Base-by-base conservation (phyloP, 2,797 vertebrate species). In the Chaetodon trifasciatus region DNA sequence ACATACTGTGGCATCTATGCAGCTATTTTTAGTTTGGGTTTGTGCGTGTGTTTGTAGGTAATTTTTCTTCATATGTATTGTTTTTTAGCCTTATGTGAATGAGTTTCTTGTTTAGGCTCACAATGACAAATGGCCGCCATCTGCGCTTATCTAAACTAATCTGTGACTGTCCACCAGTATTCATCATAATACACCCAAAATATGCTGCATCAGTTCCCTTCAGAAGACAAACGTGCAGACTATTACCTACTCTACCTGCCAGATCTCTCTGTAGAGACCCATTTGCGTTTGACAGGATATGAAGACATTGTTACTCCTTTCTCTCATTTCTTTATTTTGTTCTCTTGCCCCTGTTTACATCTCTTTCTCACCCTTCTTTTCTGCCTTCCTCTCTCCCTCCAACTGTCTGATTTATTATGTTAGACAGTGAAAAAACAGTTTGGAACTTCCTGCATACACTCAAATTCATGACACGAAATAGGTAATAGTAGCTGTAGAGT, bases 11-110 rank as follows among this genome's bases (percentile, higher is more conserved):
- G 88, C 74, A 15, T 91, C 83, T 74, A 19, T 76, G 52, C 62
- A 57, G 70, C 82, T 95, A 94, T 94, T 94, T 94, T 90, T 93
- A 90, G 82, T 39, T 67, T 53, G 0, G 42, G 13, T 61, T 65
- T 70, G 40, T 46, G 10, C 37, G 32, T 74, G 60, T 81, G 60
- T 84, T 60, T 76, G 55, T 67, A 72, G 71, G 82, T 78, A 81
- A 84, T 89, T 81, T 84, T 64, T 87, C 82, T 76, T 70, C 19
- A 32, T 88, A 40, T 69, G 52, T 53, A 37, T 79, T 69, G 37
- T 64, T 76, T 74, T 82, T 70, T 24, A 67, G 71, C 47, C 50
- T 76, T 55, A 32, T 66, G 17, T 81, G 74, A 89, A 84, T 72
- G 40, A 64, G 65, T 66, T 74, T 83, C 17, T 39, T 76, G 53